Percentiles rank a stretch among this genome's conserved stretches.
These are phyloP conservation scores for Delichon dasypus DNA, from an alignment of 2,797 vertebrate genomes.

Conservation along the genomic window DNA sequence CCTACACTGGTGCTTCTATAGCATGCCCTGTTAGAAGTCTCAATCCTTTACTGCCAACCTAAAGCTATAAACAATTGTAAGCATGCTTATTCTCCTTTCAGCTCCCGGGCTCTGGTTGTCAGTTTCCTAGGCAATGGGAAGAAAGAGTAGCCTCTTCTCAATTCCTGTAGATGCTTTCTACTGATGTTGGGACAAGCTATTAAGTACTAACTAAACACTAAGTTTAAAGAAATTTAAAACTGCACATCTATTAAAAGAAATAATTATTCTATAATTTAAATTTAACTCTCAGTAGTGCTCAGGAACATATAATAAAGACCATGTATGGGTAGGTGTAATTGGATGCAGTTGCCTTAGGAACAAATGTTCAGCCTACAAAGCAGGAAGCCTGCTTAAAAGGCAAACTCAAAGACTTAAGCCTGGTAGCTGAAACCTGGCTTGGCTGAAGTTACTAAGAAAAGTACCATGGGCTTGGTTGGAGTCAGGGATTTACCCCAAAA, in stretches of 20 bases:
- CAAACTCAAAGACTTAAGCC: slow-evolving; percentile 18
- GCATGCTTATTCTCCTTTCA: not conserved
- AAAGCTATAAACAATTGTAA: not conserved
- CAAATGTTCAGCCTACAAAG: slow-evolving; percentile 30
- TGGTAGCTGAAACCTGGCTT: not conserved
- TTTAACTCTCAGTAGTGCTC: slow-evolving; percentile 1
- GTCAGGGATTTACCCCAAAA: not conserved
- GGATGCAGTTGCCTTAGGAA: slow-evolving; percentile 68
- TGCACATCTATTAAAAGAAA: slow-evolving; percentile 45
- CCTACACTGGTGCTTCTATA: not conserved
- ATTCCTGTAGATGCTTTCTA: not conserved
- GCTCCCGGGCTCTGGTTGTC: not conserved
- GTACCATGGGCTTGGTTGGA: not conserved
- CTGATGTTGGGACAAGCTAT: not conserved
- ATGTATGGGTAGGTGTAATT: slow-evolving; percentile 58
- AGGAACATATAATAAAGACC: slow-evolving; percentile 17
- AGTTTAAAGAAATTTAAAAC: slow-evolving; percentile 12
- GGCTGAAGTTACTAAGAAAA: not conserved
- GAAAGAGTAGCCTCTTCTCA: not conserved
- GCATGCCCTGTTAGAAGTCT: not conserved
- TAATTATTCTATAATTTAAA: slow-evolving; percentile 57
- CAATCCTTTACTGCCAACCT: not conserved
- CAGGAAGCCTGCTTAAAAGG: slow-evolving; percentile 4
- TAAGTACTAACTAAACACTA: not conserved
- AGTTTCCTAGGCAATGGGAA: not conserved